Conservation (phyloP, 1,140 invertebrate genomes). For the Geopemphigus sp. region DNA sequence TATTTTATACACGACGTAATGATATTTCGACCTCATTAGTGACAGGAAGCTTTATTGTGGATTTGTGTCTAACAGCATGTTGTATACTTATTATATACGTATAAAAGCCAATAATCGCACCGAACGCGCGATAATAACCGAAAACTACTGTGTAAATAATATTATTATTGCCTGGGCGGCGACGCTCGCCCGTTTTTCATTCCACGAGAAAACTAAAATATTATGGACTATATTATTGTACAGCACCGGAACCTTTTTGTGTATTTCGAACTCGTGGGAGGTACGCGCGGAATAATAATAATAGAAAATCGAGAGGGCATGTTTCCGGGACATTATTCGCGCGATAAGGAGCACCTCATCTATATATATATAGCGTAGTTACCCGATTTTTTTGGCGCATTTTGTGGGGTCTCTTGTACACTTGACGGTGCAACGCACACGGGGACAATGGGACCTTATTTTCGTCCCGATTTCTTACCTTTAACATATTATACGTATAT, state of each 20-base stretch:
- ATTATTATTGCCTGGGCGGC: background rate
- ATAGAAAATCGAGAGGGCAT: constrained; percentile 28
- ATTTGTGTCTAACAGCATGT: too few species aligned
- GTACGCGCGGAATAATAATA: background rate
- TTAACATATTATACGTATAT: background rate
- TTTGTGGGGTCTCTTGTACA: constrained; percentile 25
- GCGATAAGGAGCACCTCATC: background rate
- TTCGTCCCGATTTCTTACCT: constrained; percentile 10
- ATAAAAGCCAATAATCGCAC: constrained; percentile 8
- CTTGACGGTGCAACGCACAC: background rate
- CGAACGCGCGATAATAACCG: background rate
- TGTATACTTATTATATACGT: too few species aligned
- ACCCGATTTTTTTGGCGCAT: constrained; percentile 32
- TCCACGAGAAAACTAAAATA: too few species aligned
- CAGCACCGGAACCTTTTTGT: background rate
- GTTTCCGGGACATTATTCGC: constrained; percentile 35
- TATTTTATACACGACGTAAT: constrained; percentile 19
- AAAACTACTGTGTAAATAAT: background rate
- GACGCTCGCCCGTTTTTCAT: background rate
- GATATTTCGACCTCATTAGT: constrained; percentile 41
- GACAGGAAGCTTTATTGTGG: constrained; percentile 36
- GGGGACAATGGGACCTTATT: constrained; percentile 32
- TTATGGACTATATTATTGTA: too few species aligned
- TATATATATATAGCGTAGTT: background rate
- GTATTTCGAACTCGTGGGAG: constrained; percentile 15